Base-by-base conservation (phyloP, 1,140 invertebrate species). In the Scaptomyza pallida region DNA sequence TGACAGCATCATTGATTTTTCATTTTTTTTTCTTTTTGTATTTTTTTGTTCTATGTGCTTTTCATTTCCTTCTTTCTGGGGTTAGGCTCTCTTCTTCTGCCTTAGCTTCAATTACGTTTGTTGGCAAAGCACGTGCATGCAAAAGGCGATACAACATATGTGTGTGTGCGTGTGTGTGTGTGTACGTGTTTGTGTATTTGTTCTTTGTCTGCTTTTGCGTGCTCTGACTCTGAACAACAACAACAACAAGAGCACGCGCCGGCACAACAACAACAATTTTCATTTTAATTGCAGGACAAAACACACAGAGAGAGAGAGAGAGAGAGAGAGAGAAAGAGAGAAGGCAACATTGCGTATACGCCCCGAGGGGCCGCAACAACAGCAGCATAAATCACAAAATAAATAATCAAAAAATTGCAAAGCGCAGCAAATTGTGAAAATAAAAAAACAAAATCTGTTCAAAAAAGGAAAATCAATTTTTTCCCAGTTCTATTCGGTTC, bases 1-100 rank as follows among this genome's bases (percentile, higher is more conserved):
- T 85, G 81, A 76, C 82, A 86, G 82, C 82, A 86, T 86, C 82
- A 86, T 86, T 86, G 82, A 86, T 86, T 86, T 86, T 86, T 86
- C 78, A 68, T 70, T 76, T 78, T 37, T 64, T 40, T 55, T 60
- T 71, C 43, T 50, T 33, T 35, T 30, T n/a, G 13, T 54, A 50
- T 37, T 55, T 23, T 26, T 54, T 63, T 26, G 1, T 23, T 54
- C 2, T 1, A 45, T 64, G n/a, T 50, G 19, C n/a, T 37, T 35
- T 43, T 30, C 30, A 40, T 52, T 41, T 57, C 26, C 26, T 30
- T 30, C 6, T 30, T 30, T 30, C 26, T 30, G 8, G 19, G 8
- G 6, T 30, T 30, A 30, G 1, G 26, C 26, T 30, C 9, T 9
- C 23, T 26, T 26, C 23, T 26, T 26, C 23, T 61, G 23, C 41